Evolutionary conservation across 2,888 invertebrate species (phyloP).

Genomic region (Argynnis bischoffii): DNA sequence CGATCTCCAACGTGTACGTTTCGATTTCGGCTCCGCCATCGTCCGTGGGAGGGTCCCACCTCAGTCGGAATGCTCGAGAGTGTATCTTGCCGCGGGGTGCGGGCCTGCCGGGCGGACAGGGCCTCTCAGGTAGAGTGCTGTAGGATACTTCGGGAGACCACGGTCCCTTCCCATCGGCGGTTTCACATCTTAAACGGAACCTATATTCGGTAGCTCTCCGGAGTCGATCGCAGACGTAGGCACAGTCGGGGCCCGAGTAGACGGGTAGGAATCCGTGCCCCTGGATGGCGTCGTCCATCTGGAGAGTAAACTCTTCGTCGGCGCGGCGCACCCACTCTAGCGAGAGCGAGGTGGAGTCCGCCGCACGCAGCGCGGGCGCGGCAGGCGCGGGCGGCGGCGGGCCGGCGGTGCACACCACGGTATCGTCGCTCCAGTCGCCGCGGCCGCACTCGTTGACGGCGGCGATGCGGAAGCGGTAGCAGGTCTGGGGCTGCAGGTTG

Average conservation of each 20-base stretch:
- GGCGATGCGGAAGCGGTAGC: constrained; percentile 91
- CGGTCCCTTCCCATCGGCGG: constrained; percentile 91
- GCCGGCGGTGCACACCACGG: constrained; percentile 88
- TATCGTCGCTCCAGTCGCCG: constrained; percentile 87
- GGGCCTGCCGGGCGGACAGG: constrained; percentile 89
- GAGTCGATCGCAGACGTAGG: constrained; percentile 86
- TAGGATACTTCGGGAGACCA: constrained; percentile 92
- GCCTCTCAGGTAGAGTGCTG: constrained; percentile 90
- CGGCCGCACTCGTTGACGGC: constrained; percentile 92
- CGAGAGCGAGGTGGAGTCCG: constrained; percentile 84
- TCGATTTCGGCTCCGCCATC: constrained; percentile 88
- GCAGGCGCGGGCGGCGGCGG: constrained; percentile 90
- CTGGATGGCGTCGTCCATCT: constrained; percentile 87
- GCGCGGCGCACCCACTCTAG: constrained; percentile 89
- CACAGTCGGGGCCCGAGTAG: constrained; percentile 89
- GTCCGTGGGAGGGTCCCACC: constrained; percentile 91
- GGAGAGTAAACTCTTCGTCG: constrained; percentile 91
- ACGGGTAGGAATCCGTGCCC: constrained; percentile 91
- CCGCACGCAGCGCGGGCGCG: constrained; percentile 87
- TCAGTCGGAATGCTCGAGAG: constrained; percentile 89
- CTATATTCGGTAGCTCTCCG: constrained; percentile 90
- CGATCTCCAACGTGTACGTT: constrained; percentile 87
- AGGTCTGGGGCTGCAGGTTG: constrained; percentile 89
- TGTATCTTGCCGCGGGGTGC: constrained; percentile 91
- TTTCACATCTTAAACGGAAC: constrained; percentile 91